Evolutionary conservation across 1,140 invertebrate species (phyloP), one percentile per base, ranked within the genome.

Genomic region (Agrilus planipennis): DNA sequence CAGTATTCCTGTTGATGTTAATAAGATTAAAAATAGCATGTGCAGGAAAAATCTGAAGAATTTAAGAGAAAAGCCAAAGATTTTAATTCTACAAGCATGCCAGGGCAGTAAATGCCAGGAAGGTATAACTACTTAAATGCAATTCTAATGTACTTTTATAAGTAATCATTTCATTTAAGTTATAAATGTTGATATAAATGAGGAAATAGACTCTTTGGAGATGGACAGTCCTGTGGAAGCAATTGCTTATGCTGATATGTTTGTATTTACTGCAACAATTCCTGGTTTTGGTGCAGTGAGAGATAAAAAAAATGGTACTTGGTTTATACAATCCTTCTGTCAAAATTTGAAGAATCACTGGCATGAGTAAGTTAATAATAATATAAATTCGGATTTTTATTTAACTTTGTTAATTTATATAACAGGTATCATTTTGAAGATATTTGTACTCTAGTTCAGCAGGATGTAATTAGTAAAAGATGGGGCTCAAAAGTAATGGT

Each of bases 291-390:
- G 70, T 48, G 81, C 80, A 0, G 83, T 81, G 68, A 63, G 81
- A 21, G 82, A 84, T 54, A 72, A 71, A 4, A 68, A 70, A 7
- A 65, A 66, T 21, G 78, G 79, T 2, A 80, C 80, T 1, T 87
- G 84, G 84, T 86, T 85, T 54, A 74, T 87, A 22, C 81, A 87
- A 58, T 71, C 73, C 1, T 53, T 87, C 6, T 77, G 72, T 44
- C 45, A 68, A 0, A 70, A 76, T 4, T 57, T 87, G 0, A 54
- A 67, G 11, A 53, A 61, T n/a, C 57, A 69, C 41, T 56, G 19
- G 16, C 10, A 39, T n/a, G 40, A 39, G 50, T 54, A 51, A 45
- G 35, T 36, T 39, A 10, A 20, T 21, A 21, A 34, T 40, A 14
- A 3, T 9, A 12, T 30, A 27, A 27, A 6, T 5, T 29, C n/a